Evolutionary conservation across 2,888 invertebrate genomes (phyloP), one percentile per base, ranked within the genome.

Genomic region (Ischnus inquisitorius): DNA sequence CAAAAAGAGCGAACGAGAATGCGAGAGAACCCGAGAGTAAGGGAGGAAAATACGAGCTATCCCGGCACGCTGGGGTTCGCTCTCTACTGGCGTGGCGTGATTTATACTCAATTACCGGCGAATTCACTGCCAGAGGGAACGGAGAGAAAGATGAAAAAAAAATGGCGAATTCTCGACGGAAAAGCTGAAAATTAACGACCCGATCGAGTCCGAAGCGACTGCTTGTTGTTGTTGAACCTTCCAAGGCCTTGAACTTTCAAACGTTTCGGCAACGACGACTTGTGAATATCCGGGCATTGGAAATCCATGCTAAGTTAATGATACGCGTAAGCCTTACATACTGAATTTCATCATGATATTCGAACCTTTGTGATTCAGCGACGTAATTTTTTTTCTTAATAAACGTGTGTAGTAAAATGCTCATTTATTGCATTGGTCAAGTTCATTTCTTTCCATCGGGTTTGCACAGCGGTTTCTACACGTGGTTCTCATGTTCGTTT

Each of bases 71-170:
- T 60, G 71, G 57, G 82, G 72, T 76, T 80, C 83, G 78, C 77
- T 79, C 71, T 85, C 85, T 62, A 67, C 62, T 51, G 64, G 39
- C 39, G 64, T 16, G 22, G 41, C 68, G 83, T 88, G 88, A 89
- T 89, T 89, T 89, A 89, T 89, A 87, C 88, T 88, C 89, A 89
- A 89, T 89, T 89, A 89, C 88, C 81, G 85, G 88, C 86, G 86
- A 88, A 89, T 89, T 89, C 87, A 88, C 68, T 65, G 67, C 41
- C 54, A 5, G 54, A 19, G 19, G 46, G 16, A 25, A 19, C 48
- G 12, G 76, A 25, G 64, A 43, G 39, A 22, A 22, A 16, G 41
- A 16, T 22, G 48, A 34, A 22, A 10, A 22, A 81, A 85, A 88
- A 87, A 86, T 82, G 81, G 75, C 81, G 78, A 85, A 86, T 85